Evolutionary conservation across 1,140 invertebrate genomes (phyloP).

Genomic region (Pentalonia nigronervosa): DNA sequence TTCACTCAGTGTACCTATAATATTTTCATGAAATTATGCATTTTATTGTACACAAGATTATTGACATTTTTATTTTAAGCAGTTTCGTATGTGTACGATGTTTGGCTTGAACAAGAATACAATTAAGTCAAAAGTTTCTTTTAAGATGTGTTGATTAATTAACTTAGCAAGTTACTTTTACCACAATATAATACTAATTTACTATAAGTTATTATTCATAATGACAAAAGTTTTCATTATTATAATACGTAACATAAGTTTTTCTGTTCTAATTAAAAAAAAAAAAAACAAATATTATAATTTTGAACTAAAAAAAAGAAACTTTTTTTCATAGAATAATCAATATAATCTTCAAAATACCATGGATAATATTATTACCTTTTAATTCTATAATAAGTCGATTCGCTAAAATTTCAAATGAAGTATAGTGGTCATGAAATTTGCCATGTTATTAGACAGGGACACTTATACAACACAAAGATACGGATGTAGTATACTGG

Average conservation of each 20-base stretch:
- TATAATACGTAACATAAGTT: not conserved
- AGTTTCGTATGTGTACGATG: not conserved
- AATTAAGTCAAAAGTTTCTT: not conserved
- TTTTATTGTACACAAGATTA: not conserved
- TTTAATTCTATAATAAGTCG: no score
- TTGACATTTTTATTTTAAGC: not conserved
- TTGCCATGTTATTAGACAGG: no score
- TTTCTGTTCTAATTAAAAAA: not conserved
- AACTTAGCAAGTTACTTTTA: not conserved
- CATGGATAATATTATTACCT: no score
- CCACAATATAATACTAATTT: not conserved
- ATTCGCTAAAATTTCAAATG: no score
- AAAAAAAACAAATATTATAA: no score
- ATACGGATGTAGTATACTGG: no score
- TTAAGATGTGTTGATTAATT: not conserved
- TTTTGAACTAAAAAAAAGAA: not conserved
- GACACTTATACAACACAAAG: no score
- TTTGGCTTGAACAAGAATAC: not conserved
- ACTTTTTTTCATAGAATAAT: not conserved
- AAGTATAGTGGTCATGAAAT: no score
- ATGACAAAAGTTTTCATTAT: not conserved
- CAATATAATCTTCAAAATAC: no score
- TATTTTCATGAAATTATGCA: not conserved
- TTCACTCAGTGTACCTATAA: no score
- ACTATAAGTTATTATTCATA: not conserved